Evolutionary conservation across 2,113 vertebrate genomes (phyloP).

Genomic region (Micronisus gabar): DNA sequence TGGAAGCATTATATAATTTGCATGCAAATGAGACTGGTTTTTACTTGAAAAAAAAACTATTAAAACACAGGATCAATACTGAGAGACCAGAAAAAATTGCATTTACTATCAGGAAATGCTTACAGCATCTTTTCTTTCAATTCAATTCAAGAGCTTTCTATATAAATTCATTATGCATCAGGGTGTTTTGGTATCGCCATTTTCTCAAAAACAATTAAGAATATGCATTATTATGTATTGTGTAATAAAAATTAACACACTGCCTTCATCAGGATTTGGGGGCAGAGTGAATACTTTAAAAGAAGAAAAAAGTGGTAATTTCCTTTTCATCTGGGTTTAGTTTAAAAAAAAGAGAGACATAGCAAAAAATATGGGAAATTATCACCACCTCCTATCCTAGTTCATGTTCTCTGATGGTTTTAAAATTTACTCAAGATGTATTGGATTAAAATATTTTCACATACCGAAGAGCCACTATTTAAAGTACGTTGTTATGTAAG

Average conservation of each 20-base stretch:
- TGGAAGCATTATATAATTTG: slow-evolving; percentile 59
- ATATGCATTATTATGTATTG: neutral
- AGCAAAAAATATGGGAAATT: neutral
- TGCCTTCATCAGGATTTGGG: neutral
- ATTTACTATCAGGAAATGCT: slow-evolving; percentile 56
- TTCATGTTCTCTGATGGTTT: neutral
- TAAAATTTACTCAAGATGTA: slow-evolving; percentile 1
- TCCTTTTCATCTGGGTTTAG: neutral
- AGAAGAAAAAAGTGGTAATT: neutral
- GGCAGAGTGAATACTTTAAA: neutral
- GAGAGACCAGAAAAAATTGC: slow-evolving; percentile 49
- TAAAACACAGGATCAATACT: slow-evolving; percentile 62
- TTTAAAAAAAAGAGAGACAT: neutral
- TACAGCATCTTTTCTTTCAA: slow-evolving; percentile 25
- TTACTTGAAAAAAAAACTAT: slow-evolving; percentile 56
- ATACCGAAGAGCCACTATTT: neutral
- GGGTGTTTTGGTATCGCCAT: neutral
- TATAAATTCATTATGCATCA: slow-evolving; percentile 11
- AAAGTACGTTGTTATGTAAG: slow-evolving; percentile 16
- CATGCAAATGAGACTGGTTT: slow-evolving; percentile 63
- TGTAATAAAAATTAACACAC: slow-evolving; percentile 4
- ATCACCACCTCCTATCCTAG: neutral
- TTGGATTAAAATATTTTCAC: slow-evolving; percentile 20
- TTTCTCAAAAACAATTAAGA: slow-evolving; percentile 5
- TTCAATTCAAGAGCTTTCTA: slow-evolving; percentile 4